Evolutionary conservation across 2,888 invertebrate genomes (phyloP).

Genomic region (Halictus ligatus): DNA sequence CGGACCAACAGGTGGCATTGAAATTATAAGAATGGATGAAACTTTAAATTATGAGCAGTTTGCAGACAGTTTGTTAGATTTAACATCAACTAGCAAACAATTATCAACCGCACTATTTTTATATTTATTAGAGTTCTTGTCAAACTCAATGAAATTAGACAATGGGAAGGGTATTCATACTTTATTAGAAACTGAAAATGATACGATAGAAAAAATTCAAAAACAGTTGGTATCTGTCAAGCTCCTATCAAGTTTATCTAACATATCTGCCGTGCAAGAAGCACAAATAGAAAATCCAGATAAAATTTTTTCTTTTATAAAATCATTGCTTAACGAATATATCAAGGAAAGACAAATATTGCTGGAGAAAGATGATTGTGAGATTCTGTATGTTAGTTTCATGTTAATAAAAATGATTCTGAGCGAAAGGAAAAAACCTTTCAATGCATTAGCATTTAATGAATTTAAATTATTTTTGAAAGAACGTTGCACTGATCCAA

Average conservation of each 20-base stretch:
- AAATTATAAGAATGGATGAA: slow-evolving; percentile 73
- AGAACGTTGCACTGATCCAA: slow-evolving; percentile 20
- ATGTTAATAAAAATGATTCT: slow-evolving; percentile 83
- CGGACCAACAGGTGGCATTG: slow-evolving; percentile 76
- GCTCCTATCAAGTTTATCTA: slow-evolving; percentile 80
- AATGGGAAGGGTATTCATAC: slow-evolving; percentile 32
- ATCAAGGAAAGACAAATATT: slow-evolving; percentile 33
- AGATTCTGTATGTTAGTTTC: slow-evolving; percentile 80
- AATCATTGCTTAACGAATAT: slow-evolving; percentile 77
- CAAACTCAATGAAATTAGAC: slow-evolving; percentile 29
- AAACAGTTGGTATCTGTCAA: slow-evolving; percentile 78
- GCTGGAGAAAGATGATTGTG: slow-evolving; percentile 69
- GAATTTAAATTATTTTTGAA: slow-evolving; percentile 78
- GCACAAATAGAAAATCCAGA: slow-evolving; percentile 80
- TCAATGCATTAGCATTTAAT: slow-evolving; percentile 78
- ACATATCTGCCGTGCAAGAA: slow-evolving; percentile 79
- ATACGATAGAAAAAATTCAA: slow-evolving; percentile 73
- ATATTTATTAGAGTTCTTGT: slow-evolving; percentile 82
- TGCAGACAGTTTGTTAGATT: slow-evolving; percentile 79
- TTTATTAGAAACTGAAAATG: slow-evolving; percentile 69
- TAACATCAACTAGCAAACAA: slow-evolving; percentile 76
- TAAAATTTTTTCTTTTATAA: slow-evolving; percentile 80
- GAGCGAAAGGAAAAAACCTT: slow-evolving; percentile 67
- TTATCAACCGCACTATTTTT: slow-evolving; percentile 81
- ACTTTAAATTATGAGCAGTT: slow-evolving; percentile 75